These are phyloP conservation scores for Thaleichthys pacificus DNA, from an alignment of 2,797 vertebrate species.

Conservation along the genomic window DNA sequence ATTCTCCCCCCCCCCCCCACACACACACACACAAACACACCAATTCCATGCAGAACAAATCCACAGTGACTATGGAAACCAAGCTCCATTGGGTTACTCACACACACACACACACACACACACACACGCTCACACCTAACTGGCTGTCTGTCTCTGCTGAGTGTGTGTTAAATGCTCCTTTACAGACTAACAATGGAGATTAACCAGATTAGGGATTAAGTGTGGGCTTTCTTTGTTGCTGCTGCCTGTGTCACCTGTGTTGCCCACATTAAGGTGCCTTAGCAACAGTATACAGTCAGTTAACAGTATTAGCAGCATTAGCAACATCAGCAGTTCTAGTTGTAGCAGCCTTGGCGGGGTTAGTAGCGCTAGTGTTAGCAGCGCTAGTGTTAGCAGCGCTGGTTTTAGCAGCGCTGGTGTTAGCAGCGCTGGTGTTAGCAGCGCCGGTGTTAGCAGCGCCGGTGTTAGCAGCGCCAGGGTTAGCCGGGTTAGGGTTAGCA, in stretches of 20 bases:
- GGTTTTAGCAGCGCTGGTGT: too few species aligned
- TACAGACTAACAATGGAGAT: constrained; percentile 32
- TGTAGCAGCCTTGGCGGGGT: too few species aligned
- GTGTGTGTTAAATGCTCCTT: constrained; percentile 42
- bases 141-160: constrained; percentile 17
- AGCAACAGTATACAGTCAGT: too few species aligned
- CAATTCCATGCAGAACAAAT: neutral
- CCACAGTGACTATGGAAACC: neutral
- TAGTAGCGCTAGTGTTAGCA: too few species aligned
- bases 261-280: neutral
- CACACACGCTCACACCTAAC: neutral
- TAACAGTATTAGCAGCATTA: too few species aligned
- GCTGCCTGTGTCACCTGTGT: neutral
- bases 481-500: too few species aligned
- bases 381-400: too few species aligned
- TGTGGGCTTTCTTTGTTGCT: neutral
- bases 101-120: constrained; percentile 30
- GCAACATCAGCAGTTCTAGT: too few species aligned
- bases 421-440: too few species aligned
- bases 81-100: constrained; percentile 44
- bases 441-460: too few species aligned
- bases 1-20: constrained; percentile 8
- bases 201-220: constrained; percentile 5
- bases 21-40: constrained; percentile 20
- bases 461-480: too few species aligned